Conservation (phyloP, 2,888 invertebrate genomes). For the Agrilus biguttatus region DNA sequence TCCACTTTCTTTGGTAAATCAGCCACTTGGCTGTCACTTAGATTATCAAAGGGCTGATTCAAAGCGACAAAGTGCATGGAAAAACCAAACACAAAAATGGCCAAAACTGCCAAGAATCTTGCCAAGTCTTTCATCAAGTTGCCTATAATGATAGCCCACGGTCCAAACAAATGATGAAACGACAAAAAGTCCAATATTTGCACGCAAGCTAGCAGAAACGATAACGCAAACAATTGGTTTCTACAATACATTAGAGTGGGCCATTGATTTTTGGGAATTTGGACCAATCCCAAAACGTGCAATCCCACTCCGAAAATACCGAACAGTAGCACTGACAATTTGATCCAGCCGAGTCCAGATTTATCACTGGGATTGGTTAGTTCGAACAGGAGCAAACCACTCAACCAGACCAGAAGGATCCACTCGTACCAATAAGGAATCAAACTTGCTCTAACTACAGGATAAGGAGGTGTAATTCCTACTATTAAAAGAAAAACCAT, state of each 20-base stretch:
- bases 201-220: slow-evolving; percentile 90
- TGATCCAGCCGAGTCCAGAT: slow-evolving; percentile 90
- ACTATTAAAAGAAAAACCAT: slow-evolving; percentile 86
- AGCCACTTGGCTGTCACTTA: slow-evolving; percentile 45
- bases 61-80: slow-evolving; percentile 93
- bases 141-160: slow-evolving; percentile 99
- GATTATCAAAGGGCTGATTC: slow-evolving; percentile 81
- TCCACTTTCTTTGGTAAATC: slow-evolving; percentile 32
- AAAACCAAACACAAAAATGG: slow-evolving; percentile 97
- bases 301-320: slow-evolving; percentile 83
- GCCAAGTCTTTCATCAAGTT: slow-evolving; percentile 86
- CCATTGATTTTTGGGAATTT: slow-evolving; percentile 52
- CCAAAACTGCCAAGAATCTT: slow-evolving; percentile 92
- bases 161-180: slow-evolving; percentile 98
- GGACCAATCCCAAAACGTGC: slow-evolving; percentile 66
- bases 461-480: slow-evolving; percentile 76
- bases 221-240: slow-evolving; percentile 93
- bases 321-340: slow-evolving; percentile 71
- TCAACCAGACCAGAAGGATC: slow-evolving; percentile 87
- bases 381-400: slow-evolving; percentile 88
- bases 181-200: slow-evolving; percentile 96
- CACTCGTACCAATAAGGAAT: slow-evolving; percentile 94
- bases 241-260: slow-evolving; percentile 84
- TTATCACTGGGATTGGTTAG: slow-evolving; percentile 96
- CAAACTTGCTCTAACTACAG: slow-evolving; percentile 62